Conservation (phyloP, 2,888 invertebrate genomes). For the Tenthredo scrophulariae region DNA sequence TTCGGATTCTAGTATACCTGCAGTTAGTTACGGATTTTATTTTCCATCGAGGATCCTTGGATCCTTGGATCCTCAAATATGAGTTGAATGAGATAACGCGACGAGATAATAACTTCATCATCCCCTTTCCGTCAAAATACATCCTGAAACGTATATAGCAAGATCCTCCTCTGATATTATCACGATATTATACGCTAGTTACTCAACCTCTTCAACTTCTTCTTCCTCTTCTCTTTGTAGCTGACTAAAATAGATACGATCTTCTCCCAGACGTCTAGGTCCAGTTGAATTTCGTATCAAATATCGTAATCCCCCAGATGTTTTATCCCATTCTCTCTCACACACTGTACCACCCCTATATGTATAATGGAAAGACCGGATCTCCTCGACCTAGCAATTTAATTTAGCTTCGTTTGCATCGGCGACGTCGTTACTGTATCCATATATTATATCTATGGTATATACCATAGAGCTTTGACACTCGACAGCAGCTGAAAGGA, state of each 20-base stretch:
- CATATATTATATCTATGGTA: background rate
- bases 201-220: background rate
- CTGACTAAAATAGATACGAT: background rate
- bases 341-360: background rate
- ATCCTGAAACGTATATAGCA: background rate
- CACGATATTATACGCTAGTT: conserved; percentile 15
- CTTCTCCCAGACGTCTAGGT: background rate
- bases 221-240: background rate
- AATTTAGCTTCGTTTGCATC: conserved; percentile 38
- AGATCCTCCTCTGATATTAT: conserved; percentile 9
- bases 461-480: background rate
- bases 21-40: too few relatives aligned
- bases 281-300: conserved; percentile 27
- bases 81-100: too few relatives aligned
- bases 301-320: background rate
- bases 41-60: too few relatives aligned
- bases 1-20: too few relatives aligned
- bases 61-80: too few relatives aligned
- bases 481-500: background rate
- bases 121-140: background rate
- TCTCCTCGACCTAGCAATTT: conserved; percentile 32
- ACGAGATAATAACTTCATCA: background rate
- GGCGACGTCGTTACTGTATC: background rate
- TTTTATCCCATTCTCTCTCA: background rate
- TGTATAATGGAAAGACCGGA: background rate